phyloP scores from a whole-genome alignment of 2,113 vertebrate genomes.

The Saiga tatarica region DNA sequence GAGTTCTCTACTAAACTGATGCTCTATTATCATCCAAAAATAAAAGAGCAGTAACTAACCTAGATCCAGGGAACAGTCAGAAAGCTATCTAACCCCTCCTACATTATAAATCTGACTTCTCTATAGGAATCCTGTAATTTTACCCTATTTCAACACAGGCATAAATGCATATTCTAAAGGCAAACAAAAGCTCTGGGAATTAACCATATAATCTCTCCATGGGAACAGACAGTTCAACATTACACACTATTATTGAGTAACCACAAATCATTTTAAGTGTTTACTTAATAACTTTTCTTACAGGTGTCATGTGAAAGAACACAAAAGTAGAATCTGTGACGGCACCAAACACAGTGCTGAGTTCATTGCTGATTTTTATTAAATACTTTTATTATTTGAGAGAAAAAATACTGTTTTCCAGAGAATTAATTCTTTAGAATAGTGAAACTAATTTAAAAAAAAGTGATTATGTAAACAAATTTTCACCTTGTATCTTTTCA shows the following conservation, averaged over 20 bases:
- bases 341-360: background rate
- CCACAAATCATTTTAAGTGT: background rate
- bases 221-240: background rate
- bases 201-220: background rate
- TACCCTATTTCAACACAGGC: background rate
- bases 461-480: background rate
- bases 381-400: background rate
- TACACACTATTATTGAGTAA: background rate
- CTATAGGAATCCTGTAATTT: background rate
- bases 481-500: background rate
- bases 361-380: background rate
- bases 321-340: background rate
- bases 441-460: background rate
- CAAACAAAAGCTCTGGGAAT: background rate
- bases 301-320: background rate
- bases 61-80: background rate
- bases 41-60: constrained; percentile 15
- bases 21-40: background rate
- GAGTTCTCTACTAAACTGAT: background rate
- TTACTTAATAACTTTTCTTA: constrained; percentile 1
- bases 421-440: background rate
- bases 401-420: background rate
- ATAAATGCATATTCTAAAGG: background rate
- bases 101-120: background rate
- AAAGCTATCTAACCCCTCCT: background rate